Conservation (phyloP, 2,888 invertebrate species). For the Crossocerus cetratus region DNA sequence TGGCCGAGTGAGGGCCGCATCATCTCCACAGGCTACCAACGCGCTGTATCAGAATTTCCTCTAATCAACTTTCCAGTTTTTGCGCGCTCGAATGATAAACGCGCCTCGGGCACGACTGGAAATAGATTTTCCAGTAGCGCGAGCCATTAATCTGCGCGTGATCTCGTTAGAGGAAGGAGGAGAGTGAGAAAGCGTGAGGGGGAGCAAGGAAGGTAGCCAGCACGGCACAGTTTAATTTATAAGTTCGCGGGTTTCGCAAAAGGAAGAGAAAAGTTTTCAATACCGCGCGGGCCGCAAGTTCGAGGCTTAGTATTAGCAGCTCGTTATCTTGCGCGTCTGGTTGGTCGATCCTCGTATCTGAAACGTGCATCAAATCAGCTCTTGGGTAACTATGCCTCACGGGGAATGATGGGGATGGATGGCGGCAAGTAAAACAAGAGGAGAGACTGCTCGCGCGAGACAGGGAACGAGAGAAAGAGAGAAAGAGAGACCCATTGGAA, state of each 20-base stretch:
- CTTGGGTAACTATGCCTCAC: constrained; percentile 40
- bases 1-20: neutral
- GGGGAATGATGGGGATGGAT: constrained; percentile 42
- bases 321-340: constrained; percentile 55
- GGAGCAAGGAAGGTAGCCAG: neutral
- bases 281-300: constrained; percentile 36
- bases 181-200: neutral
- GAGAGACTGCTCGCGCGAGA: constrained; percentile 27
- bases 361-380: constrained; percentile 61
- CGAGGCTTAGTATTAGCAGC: constrained; percentile 50
- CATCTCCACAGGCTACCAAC: neutral
- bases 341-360: constrained; percentile 52
- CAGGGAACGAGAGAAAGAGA: neutral
- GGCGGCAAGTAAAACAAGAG: constrained; percentile 42
- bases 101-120: neutral
- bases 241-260: neutral
- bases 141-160: neutral
- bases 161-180: neutral
- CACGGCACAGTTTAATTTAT: neutral
- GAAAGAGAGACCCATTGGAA: neutral
- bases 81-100: neutral
- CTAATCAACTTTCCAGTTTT: neutral
- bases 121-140: neutral
- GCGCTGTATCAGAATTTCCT: neutral
- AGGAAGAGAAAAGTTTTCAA: constrained; percentile 42